Evolutionary conservation across 2,113 vertebrate species (phyloP).

Genomic region (Ahaetulla prasina): DNA sequence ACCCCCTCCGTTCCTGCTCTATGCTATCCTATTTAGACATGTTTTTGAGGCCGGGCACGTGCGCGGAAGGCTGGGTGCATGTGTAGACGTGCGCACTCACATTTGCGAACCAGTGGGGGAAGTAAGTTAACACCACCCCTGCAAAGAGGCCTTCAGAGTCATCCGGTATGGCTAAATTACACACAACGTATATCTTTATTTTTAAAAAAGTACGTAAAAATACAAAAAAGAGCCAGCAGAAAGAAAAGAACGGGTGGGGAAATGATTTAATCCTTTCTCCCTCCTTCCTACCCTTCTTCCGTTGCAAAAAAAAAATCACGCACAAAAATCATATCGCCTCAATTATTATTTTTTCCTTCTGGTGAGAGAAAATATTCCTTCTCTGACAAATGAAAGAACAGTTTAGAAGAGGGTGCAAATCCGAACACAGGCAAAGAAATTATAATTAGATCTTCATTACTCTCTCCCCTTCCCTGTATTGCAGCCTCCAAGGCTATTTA

Average conservation of each 20-base stretch:
- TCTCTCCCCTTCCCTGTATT: too few species aligned
- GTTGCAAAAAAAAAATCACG: background rate
- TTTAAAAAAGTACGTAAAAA: background rate
- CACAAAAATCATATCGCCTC: background rate
- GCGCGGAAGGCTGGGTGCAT: too few species aligned
- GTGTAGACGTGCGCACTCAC: too few species aligned
- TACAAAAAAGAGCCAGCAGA: background rate
- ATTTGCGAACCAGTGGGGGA: too few species aligned
- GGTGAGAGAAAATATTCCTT: background rate
- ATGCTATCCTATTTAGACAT: too few species aligned
- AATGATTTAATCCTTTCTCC: background rate
- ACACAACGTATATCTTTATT: background rate
- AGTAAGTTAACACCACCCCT: too few species aligned
- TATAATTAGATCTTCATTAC: background rate
- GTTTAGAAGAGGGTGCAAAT: background rate
- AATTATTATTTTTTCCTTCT: background rate
- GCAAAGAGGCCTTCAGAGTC: background rate
- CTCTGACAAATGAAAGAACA: background rate
- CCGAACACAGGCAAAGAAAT: background rate
- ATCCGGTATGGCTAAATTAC: background rate
- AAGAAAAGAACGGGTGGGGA: background rate
- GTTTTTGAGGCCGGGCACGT: too few species aligned
- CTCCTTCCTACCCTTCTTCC: background rate
- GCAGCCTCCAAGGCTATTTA: background rate
- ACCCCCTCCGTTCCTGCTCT: too few species aligned